Evolutionary conservation across 1,140 invertebrate genomes (phyloP), one percentile per base, ranked within the genome.

Genomic region (Oscheius sp.): DNA sequence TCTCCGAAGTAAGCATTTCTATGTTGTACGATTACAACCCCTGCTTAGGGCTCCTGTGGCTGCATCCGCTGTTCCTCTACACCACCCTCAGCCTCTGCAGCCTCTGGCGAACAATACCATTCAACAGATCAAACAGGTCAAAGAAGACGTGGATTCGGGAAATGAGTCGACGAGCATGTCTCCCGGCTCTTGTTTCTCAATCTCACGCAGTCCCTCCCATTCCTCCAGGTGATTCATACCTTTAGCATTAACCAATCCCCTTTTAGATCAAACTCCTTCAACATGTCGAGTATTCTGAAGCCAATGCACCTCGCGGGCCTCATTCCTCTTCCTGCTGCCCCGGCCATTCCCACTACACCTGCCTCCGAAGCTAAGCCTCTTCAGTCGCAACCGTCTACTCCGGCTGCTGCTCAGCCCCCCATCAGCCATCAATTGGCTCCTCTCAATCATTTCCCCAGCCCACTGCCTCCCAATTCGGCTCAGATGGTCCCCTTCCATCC

Each of bases 261-360:
- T 45, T 45, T 13, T n/a, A 45, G 42, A 4, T 63, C 59, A 20
- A 63, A 63, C 26, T 63, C 59, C 13, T 63, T 63, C 59, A 29
- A 20, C 59, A 36, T 63, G 29, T 63, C 59, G n/a, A 34, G 23
- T 18, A 4, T 63, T 31, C 59, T 63, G 10, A 4, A 23, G 23
- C 59, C 59, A 18, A 7, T 31, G 3, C 10, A 63, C 29, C 29
- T 36, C 59, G 59, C 29, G 10, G 52, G 10, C 10, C 10, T 23
- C 10, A 28, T 10, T 58, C 10, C 52, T 20, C 10, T 28, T 13
- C 10, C 52, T 13, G 52, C 52, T 13, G 52, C 52, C 52, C 10
- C 23, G 52, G n/a, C 52, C 23, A 23, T 58, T 23, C 23, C 28
- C 52, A 58, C 7, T 28, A 13, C 52, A n/a, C n/a, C n/a, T n/a